Evolutionary conservation across 37 sponge, comb jelly and placozoan genomes (phyloP), one percentile per base, ranked within the genome.

Genomic region (Crambe crambe): DNA sequence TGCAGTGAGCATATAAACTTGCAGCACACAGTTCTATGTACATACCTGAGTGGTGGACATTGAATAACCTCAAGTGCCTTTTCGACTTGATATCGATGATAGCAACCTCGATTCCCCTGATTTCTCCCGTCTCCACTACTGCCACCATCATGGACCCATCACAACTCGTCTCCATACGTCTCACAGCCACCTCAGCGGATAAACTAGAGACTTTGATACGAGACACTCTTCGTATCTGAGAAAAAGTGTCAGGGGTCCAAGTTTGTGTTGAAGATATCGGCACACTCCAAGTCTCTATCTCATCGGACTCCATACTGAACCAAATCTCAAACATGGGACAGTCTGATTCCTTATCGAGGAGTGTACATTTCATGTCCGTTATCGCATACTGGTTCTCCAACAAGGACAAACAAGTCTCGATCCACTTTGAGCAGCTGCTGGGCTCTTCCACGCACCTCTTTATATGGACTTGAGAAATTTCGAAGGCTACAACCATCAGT

Each of bases 401-500:
- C 35, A 65, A 34, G 25, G 79, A 35, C 3, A 2, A 30, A 32
- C 79, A 79, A 40, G 35, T 41, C 36, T 68, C 68, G 17, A 56
- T 65, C 68, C 79, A 54, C 31, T 42, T 15, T 1, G 43, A 32
- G 0, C 69, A n/a, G 37, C 43, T 27, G 25, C 73, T 72, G 6
- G 73, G 23, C 8, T 64, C 63, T 21, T 82, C 42, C 0, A 51
- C 61, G 54, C 82, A 82, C 3, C 60, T 73, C 44, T 62, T 60
- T 35, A 87, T 56, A 39, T 81, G 82, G 22, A 75, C 59, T 22
- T 20, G 42, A 47, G 76, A 76, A 58, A 35, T 21, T 8, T 18
- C 61, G 42, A 76, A 87, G 23, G 82, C 87, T 42, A 81, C 51
- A 30, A 87, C 61, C 34, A 87, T 37, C 9, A 80, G 36, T 35